Percentiles rank a stretch among this genome's conserved stretches.
These are phyloP conservation scores for Trematomus loennbergii DNA, from an alignment of 2,113 vertebrate species.

Conservation along the genomic window DNA sequence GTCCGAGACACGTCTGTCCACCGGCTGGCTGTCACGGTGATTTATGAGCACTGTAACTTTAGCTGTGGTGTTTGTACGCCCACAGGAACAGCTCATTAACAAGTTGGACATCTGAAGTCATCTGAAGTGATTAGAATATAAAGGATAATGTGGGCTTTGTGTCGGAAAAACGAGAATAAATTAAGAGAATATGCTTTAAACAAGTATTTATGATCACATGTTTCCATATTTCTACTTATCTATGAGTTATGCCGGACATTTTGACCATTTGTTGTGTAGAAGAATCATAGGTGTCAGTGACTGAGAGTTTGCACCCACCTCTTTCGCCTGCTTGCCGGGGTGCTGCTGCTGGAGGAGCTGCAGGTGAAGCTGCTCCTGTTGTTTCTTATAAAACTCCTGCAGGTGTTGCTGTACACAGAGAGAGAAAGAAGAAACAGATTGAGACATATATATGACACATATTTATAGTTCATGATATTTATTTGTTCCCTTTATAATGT, in stretches of 20 bases:
- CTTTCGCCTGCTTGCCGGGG: constrained; percentile 96
- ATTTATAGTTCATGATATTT: neutral
- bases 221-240: too few relatives aligned
- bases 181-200: too few relatives aligned
- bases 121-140: too few relatives aligned
- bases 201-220: too few relatives aligned
- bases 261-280: too few relatives aligned
- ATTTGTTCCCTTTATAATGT: neutral
- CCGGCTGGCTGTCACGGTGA: constrained; percentile 93
- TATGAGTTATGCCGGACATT: too few relatives aligned
- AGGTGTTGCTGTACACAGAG: constrained; percentile 96
- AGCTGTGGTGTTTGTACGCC: constrained; percentile 56
- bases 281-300: neutral
- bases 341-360: constrained; percentile 99
- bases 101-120: constrained; percentile 7
- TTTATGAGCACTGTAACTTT: constrained; percentile 95
- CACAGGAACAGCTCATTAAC: constrained; percentile 54
- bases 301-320: constrained; percentile 82
- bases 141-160: neutral
- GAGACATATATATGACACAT: neutral
- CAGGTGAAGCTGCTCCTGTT: constrained; percentile 99
- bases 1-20: constrained; percentile 82
- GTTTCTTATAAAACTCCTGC: constrained; percentile 99
- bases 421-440: neutral
- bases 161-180: too few relatives aligned